phyloP scores from a whole-genome alignment of 2,113 vertebrate species.

The Salminus brasiliensis region DNA sequence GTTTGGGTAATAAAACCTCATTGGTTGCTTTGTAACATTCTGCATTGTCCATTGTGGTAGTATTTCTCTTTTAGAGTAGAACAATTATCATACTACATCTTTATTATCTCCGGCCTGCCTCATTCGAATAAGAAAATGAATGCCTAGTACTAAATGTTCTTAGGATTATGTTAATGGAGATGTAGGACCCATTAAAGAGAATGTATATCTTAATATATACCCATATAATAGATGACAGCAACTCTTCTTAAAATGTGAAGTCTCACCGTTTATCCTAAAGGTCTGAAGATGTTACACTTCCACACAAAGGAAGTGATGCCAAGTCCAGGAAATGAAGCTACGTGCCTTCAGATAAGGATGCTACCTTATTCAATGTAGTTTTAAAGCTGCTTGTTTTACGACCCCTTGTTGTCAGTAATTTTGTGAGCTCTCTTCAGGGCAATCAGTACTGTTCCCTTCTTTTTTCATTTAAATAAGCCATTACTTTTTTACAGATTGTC shows the following conservation, averaged over 20 bases:
- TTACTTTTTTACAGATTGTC: background rate
- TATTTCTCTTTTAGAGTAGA: no score
- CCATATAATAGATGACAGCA: background rate
- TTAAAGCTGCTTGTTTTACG: background rate
- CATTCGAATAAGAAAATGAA: background rate
- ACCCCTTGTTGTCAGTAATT: background rate
- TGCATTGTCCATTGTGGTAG: no score
- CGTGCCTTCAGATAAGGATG: background rate
- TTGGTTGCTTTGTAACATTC: no score
- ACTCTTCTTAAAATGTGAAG: no score
- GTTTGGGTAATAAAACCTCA: no score
- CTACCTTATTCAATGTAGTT: background rate
- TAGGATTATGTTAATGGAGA: no score
- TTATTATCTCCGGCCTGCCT: background rate
- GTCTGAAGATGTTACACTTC: background rate
- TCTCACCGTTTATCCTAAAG: background rate
- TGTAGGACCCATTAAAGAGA: background rate
- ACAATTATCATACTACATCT: background rate
- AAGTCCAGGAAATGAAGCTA: background rate
- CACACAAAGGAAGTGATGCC: background rate
- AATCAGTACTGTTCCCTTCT: background rate
- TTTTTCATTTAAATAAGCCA: no score
- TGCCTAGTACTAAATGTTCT: background rate
- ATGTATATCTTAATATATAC: background rate
- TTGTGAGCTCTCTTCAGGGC: background rate